Base-by-base conservation (phyloP, 1,140 invertebrate genomes). In the Hestina assimilis region DNA sequence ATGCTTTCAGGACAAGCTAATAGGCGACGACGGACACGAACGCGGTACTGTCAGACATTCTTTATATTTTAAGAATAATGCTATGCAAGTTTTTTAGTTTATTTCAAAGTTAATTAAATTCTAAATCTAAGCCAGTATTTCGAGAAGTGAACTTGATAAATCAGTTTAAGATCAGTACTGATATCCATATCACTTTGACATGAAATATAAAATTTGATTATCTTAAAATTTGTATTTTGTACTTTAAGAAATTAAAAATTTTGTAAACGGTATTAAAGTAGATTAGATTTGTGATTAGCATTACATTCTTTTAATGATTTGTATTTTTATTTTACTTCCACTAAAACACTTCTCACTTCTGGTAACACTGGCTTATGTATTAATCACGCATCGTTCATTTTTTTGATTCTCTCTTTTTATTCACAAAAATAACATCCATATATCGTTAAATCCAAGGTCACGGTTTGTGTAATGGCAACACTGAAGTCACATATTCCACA, bases 401-500 rank as follows among this genome's bases (percentile, higher is more conserved):
- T 31, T 31, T 11, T 8, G 12, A 35, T 50, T 17, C 38, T 14
- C 41, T n/a, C 9, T 26, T 17, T 19, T 17, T 19, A 38, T 59
- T 45, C 31, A 59, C 35, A 48, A 3, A 28, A 19, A 47, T n/a
- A 52, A n/a, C 8, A 43, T 63, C 55, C 61, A 12, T 54, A 15
- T 42, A 50, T 26, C 29, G 46, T 55, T 68, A 65, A 74, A 73
- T 75, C 69, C 73, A 65, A 55, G 33, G 33, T 38, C 33, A 48
- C 29, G 20, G 31, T 47, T 54, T 46, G 31, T 65, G 29, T 45
- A 19, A 51, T 55, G 52, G 63, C 66, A 75, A 76, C 80, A 85
- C 82, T 85, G 72, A 72, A 78, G 67, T 71, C 74, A 77, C 80
- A 81, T 59, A 67, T 60, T 72, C 45, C 81, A 80, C 81, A 77